phyloP scores from a whole-genome alignment of 2,113 vertebrate species.

The Falco punctatus region DNA sequence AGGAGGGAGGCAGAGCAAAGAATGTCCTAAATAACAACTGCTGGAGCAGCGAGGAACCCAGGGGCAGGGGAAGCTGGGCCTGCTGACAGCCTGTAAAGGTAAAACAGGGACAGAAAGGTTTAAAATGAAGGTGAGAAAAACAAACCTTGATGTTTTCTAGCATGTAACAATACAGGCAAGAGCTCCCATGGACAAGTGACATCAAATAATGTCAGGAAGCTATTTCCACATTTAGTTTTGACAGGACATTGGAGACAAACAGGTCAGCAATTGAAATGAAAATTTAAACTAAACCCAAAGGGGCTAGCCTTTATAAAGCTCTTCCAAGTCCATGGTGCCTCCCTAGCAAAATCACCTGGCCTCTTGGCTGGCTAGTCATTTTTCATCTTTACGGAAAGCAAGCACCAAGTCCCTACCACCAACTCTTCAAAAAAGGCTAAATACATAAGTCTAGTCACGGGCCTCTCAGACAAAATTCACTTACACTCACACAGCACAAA shows the following conservation, averaged over 20 bases:
- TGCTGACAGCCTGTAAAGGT: slow-evolving; percentile 5
- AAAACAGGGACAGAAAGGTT: not conserved
- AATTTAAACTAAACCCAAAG: not conserved
- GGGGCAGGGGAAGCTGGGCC: not conserved
- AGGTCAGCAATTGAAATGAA: not conserved
- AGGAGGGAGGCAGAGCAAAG: not conserved
- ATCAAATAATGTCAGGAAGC: not conserved
- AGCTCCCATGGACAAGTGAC: not conserved
- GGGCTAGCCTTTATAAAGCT: not conserved
- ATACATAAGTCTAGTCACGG: not conserved
- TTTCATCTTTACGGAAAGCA: not conserved
- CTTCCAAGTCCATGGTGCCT: not conserved
- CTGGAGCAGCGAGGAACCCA: not conserved
- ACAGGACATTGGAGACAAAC: not conserved
- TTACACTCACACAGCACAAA: not conserved
- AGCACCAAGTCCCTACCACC: not conserved
- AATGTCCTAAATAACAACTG: not conserved
- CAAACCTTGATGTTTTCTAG: not conserved
- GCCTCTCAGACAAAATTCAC: not conserved
- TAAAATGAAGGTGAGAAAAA: not conserved
- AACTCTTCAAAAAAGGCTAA: not conserved
- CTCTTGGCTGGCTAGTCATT: not conserved
- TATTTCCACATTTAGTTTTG: not conserved
- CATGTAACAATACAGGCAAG: not conserved
- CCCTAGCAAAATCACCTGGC: not conserved